Evolutionary conservation across 2,113 vertebrate species (phyloP).

Genomic region (Jacana jacana): DNA sequence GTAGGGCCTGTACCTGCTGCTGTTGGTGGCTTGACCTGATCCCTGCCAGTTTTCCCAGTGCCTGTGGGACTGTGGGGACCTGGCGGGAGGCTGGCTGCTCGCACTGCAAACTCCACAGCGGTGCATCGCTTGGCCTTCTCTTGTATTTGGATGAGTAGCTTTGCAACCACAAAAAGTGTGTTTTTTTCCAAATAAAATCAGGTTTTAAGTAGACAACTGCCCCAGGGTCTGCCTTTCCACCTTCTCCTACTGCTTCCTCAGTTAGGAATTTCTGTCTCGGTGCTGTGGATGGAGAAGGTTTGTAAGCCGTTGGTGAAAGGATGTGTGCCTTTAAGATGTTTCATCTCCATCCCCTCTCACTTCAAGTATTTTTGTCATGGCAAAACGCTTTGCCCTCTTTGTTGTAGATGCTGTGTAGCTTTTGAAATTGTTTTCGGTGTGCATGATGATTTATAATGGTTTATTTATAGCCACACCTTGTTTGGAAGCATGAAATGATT

Average conservation of each 20-base stretch:
- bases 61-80: neutral
- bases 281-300: neutral
- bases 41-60: neutral
- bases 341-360: fast-evolving
- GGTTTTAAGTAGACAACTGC: neutral
- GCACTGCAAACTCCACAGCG: neutral
- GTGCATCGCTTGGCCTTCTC: neutral
- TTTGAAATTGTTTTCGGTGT: neutral
- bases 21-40: neutral
- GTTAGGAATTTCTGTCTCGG: neutral
- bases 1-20: neutral
- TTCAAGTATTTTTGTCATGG: neutral
- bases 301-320: neutral
- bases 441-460: neutral
- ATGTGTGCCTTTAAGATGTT: neutral
- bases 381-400: neutral
- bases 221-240: neutral
- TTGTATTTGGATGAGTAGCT: neutral
- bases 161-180: neutral
- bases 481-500: neutral
- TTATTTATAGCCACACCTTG: neutral
- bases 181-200: neutral
- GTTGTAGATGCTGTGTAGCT: neutral
- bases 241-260: neutral
- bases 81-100: neutral